Percentiles rank a stretch among this genome's conserved stretches.
These are phyloP conservation scores for Callionymus lyra DNA, from an alignment of 2,113 vertebrate species.

Conservation along the genomic window DNA sequence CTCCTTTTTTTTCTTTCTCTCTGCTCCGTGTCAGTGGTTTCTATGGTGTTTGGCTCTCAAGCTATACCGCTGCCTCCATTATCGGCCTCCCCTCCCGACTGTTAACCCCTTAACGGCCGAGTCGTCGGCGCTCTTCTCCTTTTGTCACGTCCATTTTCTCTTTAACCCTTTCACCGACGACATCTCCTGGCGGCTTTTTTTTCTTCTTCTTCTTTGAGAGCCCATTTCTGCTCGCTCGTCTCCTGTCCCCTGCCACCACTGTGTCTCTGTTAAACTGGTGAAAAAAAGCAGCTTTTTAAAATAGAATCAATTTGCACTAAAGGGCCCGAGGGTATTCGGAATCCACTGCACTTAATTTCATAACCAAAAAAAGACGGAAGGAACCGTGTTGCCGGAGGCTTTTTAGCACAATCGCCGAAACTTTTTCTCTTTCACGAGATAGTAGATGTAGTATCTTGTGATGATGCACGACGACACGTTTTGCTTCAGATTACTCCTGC, in stretches of 20 bases:
- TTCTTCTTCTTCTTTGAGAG: conserved; percentile 31
- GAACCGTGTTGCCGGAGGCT: conserved; percentile 30
- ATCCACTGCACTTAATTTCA: conserved; percentile 51
- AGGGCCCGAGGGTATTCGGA: conserved; percentile 41
- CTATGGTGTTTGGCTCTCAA: conserved; percentile 23
- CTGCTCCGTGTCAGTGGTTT: conserved; percentile 21
- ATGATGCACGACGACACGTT: conserved; percentile 3
- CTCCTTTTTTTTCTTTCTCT: conserved; percentile 2
- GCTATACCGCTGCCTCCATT: conserved; percentile 41
- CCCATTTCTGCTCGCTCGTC: conserved; percentile 30
- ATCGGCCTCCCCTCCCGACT: conserved; percentile 29
- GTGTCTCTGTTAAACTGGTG: conserved; percentile 24
- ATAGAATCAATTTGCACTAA: conserved; percentile 56
- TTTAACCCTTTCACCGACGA: conserved; percentile 41
- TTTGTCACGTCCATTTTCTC: conserved; percentile 36
- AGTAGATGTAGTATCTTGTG: conserved; percentile 6
- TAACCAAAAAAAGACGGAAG: conserved; percentile 26
- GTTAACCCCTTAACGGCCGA: conserved; percentile 37
- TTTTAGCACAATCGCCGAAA: conserved; percentile 36
- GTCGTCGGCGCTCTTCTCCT: conserved; percentile 9
- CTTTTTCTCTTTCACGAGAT: conserved; percentile 33
- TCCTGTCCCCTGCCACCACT: conserved; percentile 24
- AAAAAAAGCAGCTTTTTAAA: conserved; percentile 35
- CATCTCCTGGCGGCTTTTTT: conserved; percentile 11
- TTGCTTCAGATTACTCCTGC: conserved; percentile 13